Base-by-base conservation (phyloP, 1,140 invertebrate species). In the Drosophila punjabiensis region DNA sequence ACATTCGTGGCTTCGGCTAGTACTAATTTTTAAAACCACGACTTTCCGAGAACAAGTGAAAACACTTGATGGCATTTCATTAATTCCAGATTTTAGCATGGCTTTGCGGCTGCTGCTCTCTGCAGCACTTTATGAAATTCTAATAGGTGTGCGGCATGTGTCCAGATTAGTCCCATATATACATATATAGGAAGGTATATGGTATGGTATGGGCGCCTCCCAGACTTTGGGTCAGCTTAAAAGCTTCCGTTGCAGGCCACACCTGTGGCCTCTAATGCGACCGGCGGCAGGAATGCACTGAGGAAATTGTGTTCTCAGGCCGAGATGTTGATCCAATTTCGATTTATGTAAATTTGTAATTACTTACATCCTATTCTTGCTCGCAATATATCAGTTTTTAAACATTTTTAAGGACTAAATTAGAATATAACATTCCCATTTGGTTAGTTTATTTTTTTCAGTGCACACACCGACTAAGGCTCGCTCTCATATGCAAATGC, bases 91-190 rank as follows among this genome's bases (percentile, higher is more conserved):
- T 79, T 83, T 73, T 62, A 50, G 63, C 39, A 30, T 69, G 65
- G 52, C 41, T 50, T 59, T 65, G 50, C 39, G 58, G 33, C 47
- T 60, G 13, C 55, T 13, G 30, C 28, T 45, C 66, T 24, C 55
- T 64, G 56, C 67, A 45, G 48, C 45, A 61, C 63, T 58, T 86
- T 85, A 85, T 86, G 71, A 87, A 88, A 80, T 69, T 67, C 20
- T 83, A 83, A 88, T 87, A 73, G 65, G 45, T 68, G 85, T 63
- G 66, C 76, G 76, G 64, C 74, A 60, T 77, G 53, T 76, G 63
- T 58, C 41, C 20, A 47, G 55, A 74, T 75, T 75, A 75, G 70
- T 35, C 18, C 16, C 32, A 35, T 24, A 52, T 16, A 60, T 39
- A 9, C 9, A 30, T 20, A 64, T 37, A 35, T 4, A 37, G 24